Base-by-base conservation (phyloP, 1,140 invertebrate species). In the Drosophila orosa region DNA sequence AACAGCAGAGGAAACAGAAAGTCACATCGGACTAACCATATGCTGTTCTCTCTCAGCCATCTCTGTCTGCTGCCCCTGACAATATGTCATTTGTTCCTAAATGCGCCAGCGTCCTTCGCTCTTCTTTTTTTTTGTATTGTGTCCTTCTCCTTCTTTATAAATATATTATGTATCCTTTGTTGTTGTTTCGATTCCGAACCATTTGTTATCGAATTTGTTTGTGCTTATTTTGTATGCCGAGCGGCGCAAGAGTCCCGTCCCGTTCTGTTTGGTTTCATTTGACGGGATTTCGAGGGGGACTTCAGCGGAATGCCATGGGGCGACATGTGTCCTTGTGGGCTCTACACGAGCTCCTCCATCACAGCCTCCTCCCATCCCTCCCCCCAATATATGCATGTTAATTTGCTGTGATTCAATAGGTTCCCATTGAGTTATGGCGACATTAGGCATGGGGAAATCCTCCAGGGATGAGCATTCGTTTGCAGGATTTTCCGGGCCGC, bases 371-470 rank as follows among this genome's bases (percentile, higher is more conserved):
- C 35, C 37, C 39, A 65, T 27, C 7, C 7, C 27, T 40, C 29
- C 24, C 61, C 54, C 76, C 24, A 61, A 73, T 78, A 67, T 76
- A 74, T 86, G 83, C 84, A 87, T 87, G 83, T 87, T 89, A 87
- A 87, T 87, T 87, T 87, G 84, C 76, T 89, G 75, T 87, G 83
- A 87, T 89, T 89, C 83, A 89, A 87, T 87, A 89, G 84, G 83
- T 83, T 89, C 42, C 62, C 71, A 87, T 87, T 89, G 83, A 87
- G 76, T 87, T 87, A 86, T 87, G 79, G 75, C 48, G 52, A 71
- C 83, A 86, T 80, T 86, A 87, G 71, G 79, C 75, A 66, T n/a
- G 67, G 67, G 40, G 33, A 69, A 71, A 47, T 57, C 67, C 65
- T 27, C 66, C 3, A 10, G 67, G 65, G 37, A 57, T 71, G 50